Evolutionary conservation across 2,797 vertebrate genomes (phyloP), one percentile per base, ranked within the genome.

Genomic region (Phoxinus dragarum): DNA sequence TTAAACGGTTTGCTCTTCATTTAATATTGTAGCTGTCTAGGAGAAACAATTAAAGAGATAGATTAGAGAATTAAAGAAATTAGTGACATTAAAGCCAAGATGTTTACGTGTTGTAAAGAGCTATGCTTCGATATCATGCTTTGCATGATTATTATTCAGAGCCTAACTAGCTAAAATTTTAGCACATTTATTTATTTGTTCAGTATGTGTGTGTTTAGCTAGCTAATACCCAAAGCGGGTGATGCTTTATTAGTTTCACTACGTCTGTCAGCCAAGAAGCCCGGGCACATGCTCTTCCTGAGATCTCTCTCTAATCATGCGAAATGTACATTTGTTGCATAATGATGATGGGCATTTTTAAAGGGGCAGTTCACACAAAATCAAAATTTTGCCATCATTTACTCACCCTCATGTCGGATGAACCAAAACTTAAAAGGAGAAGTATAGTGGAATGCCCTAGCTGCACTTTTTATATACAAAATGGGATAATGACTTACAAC

Each of bases 111-210:
- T 47, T 17, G 17, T 79, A 66, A 47, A 79, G 27, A 47, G 27
- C n/a, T 66, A 14, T 44, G 11, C 40, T 64, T 74, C 42, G 36
- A 19, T 64, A 74, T 82, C 42, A 23, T 27, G 31, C 71, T 66
- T 74, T 77, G 75, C 36, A 10, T 17, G 21, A 47, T 75, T 82
- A 64, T 72, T 49, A 74, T 64, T 47, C 54, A 47, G 4, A 82
- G 68, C 40, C 40, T 44, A 72, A 59, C 27, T 23, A 47, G 27
- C 69, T 73, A 7, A 74, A 47, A 49, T 34, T 47, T 61, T 27
- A 19, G 81, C 71, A 74, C 71, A 49, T n/a, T 49, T 74, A 66
- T 75, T 83, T 82, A 66, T 83, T 83, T 83, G 56, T 34, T 75
- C 42, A 75, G 56, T 64, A 49, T 82, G 54, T 74, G 69, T 64